phyloP scores from a whole-genome alignment of 2,888 invertebrate genomes.

The Xanthia togata region DNA sequence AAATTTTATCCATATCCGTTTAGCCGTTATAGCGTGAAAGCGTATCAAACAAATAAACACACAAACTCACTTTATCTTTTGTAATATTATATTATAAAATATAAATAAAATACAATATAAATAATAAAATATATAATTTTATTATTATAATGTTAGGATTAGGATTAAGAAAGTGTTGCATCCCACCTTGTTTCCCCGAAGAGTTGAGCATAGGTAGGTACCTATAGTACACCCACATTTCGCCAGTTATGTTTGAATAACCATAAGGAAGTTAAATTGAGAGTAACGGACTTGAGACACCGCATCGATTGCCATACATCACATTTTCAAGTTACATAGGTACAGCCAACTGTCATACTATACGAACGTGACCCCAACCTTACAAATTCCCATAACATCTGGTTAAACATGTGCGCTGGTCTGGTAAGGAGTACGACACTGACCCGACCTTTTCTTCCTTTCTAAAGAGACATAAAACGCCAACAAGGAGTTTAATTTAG shows the following conservation, averaged over 20 bases:
- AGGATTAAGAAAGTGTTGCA: neutral
- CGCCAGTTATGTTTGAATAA: neutral
- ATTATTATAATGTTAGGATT: too few relatives aligned
- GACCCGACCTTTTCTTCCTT: conserved; percentile 35
- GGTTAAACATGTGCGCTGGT: conserved; percentile 26
- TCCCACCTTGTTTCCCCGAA: too few relatives aligned
- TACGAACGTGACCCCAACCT: conserved; percentile 3
- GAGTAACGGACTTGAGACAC: neutral
- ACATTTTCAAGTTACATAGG: neutral
- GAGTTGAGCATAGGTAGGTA: too few relatives aligned
- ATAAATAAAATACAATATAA: too few relatives aligned
- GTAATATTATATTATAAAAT: too few relatives aligned
- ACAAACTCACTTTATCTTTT: too few relatives aligned
- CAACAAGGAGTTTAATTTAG: conserved; percentile 21
- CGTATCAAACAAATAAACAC: too few relatives aligned
- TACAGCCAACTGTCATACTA: neutral
- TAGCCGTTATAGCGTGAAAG: too few relatives aligned
- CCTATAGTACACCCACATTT: too few relatives aligned
- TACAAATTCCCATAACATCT: conserved; percentile 33
- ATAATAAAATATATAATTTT: too few relatives aligned
- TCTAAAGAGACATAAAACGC: conserved; percentile 8
- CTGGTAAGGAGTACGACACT: conserved; percentile 23
- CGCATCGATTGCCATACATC: neutral
- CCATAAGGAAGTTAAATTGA: neutral
- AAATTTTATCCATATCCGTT: too few relatives aligned